Evolutionary conservation across 2,888 invertebrate species (phyloP).

Genomic region (Lissocephala sabroskyi): DNA sequence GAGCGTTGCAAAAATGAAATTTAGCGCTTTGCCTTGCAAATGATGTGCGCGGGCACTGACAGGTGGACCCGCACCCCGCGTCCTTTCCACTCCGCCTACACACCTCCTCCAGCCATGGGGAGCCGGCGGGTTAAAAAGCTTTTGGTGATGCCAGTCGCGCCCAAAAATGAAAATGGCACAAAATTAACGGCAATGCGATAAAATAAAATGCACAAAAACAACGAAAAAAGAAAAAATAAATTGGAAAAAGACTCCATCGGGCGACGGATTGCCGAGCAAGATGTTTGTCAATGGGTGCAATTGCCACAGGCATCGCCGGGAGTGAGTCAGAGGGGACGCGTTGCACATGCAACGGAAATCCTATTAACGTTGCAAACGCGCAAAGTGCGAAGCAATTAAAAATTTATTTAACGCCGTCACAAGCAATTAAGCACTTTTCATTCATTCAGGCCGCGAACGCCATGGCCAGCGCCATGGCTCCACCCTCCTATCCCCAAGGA

Average conservation of each 20-base stretch:
- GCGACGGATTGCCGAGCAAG: constrained; percentile 1
- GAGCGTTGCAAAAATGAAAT: constrained; percentile 51
- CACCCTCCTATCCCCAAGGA: too few relatives aligned
- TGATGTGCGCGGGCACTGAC: constrained; percentile 50
- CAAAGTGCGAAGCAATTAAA: constrained; percentile 72
- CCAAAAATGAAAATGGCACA: constrained; percentile 5
- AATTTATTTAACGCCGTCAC: constrained; percentile 72
- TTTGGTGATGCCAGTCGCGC: not conserved
- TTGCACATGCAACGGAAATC: constrained; percentile 47
- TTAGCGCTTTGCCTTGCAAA: constrained; percentile 63
- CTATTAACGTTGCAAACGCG: constrained; percentile 70
- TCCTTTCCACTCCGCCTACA: too few relatives aligned
- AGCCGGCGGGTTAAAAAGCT: constrained; percentile 7
- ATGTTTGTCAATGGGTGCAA: not conserved
- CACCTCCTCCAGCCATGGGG: too few relatives aligned
- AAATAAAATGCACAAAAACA: constrained; percentile 6
- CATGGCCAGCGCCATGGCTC: not conserved
- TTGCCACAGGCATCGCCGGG: too few relatives aligned
- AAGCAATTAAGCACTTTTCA: constrained; percentile 72
- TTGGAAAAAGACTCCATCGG: constrained; percentile 1
- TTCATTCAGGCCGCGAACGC: constrained; percentile 48
- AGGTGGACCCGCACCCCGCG: too few relatives aligned
- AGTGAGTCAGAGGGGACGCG: not conserved
- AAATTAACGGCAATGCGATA: constrained; percentile 47
- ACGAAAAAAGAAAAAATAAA: constrained; percentile 3